A percentile compares a stretch with the other conserved stretches of the same genome.
These are phyloP conservation scores for Crambe crambe DNA, from an alignment of 37 sponge, comb jelly and placozoan genomes.

Conservation along the genomic window DNA sequence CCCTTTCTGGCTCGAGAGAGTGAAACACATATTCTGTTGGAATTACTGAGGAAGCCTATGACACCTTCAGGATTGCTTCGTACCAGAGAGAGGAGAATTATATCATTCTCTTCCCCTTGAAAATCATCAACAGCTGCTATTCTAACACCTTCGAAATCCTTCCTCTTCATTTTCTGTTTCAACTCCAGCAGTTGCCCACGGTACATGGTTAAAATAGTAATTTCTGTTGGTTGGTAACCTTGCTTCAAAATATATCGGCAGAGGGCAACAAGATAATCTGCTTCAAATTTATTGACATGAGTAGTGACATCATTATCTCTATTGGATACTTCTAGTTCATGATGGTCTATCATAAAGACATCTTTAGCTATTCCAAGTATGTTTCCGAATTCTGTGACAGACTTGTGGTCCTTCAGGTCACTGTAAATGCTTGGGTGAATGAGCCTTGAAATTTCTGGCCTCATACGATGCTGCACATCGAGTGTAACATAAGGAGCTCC, in stretches of 20 bases:
- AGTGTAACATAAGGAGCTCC: background rate
- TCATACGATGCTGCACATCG: constrained; percentile 84
- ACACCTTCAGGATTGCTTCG: constrained; percentile 69
- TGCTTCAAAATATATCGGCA: constrained; percentile 74
- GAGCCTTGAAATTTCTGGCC: constrained; percentile 82
- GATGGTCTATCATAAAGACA: constrained; percentile 73
- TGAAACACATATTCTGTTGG: constrained; percentile 88
- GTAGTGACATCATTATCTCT: constrained; percentile 45
- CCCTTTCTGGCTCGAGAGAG: constrained; percentile 91
- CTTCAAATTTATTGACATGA: constrained; percentile 78
- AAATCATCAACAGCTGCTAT: constrained; percentile 92
- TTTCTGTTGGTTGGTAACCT: constrained; percentile 59
- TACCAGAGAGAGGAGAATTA: constrained; percentile 85
- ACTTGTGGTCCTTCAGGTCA: constrained; percentile 29
- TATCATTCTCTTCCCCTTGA: constrained; percentile 95
- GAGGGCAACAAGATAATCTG: constrained; percentile 65
- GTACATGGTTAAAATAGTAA: constrained; percentile 92
- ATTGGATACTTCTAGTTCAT: constrained; percentile 34
- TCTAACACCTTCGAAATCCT: constrained; percentile 67
- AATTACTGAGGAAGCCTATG: constrained; percentile 80
- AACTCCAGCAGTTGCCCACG: constrained; percentile 83
- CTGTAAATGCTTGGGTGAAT: constrained; percentile 76
- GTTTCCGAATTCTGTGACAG: constrained; percentile 40
- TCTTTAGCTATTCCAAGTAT: constrained; percentile 65
- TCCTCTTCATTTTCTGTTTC: constrained; percentile 41